Evolutionary conservation across 2,797 vertebrate genomes (phyloP), one percentile per base, ranked within the genome.

Genomic region (Channa striata): DNA sequence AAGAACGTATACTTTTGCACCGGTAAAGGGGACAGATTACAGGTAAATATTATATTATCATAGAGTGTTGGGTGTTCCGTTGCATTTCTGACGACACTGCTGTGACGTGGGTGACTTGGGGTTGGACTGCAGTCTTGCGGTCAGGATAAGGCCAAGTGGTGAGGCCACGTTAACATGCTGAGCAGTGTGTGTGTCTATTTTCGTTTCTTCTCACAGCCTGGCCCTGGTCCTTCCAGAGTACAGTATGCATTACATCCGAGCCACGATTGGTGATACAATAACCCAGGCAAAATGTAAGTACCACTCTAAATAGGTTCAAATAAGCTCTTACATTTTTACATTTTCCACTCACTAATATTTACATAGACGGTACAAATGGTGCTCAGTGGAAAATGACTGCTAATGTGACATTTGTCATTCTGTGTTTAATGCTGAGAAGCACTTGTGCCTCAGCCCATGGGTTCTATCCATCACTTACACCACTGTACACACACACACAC

Each of bases 211-310:
- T 90, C 92, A 52, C 92, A 99, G 97, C 92, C 93, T 99, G 87
- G 98, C 97, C 64, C 90, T 99, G 93, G 98, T 98, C 70, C 95
- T 99, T 44, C 98, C 98, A 16, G 93, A 96, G 37, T 98, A 99
- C 95, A 97, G 96, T 83, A 92, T 93, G 93, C 94, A 97, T 91
- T 99, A 98, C 92, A 98, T 99, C 91, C 94, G 93, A 80, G 95
- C 97, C 73, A 95, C 91, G 66, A 94, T 98, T 81, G 95, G 96
- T 54, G 97, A 99, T 91, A 94, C 94, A 43, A 96, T 98, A 91
- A 95, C 82, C 80, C 97, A 98, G 92, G 97, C 97, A 57, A 97
- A 87, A 95, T 97, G 98, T 99, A 95, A 98, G 97, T 97, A 91
- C 23, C 14, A 10, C 9, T 21, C 53, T 54, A 53, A 74, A 76